Evolutionary conservation across 2,888 invertebrate genomes (phyloP), one percentile per base, ranked within the genome.

Genomic region (Cataglyphis altisquamis): DNA sequence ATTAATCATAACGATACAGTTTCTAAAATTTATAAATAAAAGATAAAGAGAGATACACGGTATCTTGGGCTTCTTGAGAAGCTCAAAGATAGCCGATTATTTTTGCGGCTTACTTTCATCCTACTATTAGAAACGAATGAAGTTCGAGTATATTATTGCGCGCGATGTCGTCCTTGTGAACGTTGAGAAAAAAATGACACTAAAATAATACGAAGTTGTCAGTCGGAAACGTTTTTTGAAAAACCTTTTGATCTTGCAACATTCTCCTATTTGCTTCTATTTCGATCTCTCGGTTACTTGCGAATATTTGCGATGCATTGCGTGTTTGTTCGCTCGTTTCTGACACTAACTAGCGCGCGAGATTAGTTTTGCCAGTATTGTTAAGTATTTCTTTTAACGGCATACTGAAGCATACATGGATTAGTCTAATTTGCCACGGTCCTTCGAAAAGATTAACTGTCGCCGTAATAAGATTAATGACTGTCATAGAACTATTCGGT

Each of bases 391-490:
- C 70, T 45, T 52, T 70, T 32, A 45, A 78, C 21, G 21, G 5
- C 57, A 41, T 8, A 25, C 10, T 3, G 9, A 60, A 15, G 25
- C 25, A 1, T 5, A 5, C 32, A 1, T 18, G 0, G 25, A 77
- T 77, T 77, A 48, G 36, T 60, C 60, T 32, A 60, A 60, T 72
- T 60, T 12, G 41, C 21, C 25, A n/a, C 36, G 45, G 10, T 70
- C 41, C 32, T 45, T 25, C 72, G 29, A 18, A 45, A 80, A 80
- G 45, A 78, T 70, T 70, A 48, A 80, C 45, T 55, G 25, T 21
- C 21, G 1, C 29, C 63, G 36, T 81, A 81, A 77, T 80, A 82
- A 82, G 66, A 67, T 78, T 67, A 64, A 82, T 66, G 66, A 78
- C 57, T 45, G 66, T 29, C 63, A 36, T 36, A 57, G 57, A 78